Evolutionary conservation across 2,797 vertebrate species (phyloP), one percentile per base, ranked within the genome.

Genomic region (Falco novaeseelandiae): DNA sequence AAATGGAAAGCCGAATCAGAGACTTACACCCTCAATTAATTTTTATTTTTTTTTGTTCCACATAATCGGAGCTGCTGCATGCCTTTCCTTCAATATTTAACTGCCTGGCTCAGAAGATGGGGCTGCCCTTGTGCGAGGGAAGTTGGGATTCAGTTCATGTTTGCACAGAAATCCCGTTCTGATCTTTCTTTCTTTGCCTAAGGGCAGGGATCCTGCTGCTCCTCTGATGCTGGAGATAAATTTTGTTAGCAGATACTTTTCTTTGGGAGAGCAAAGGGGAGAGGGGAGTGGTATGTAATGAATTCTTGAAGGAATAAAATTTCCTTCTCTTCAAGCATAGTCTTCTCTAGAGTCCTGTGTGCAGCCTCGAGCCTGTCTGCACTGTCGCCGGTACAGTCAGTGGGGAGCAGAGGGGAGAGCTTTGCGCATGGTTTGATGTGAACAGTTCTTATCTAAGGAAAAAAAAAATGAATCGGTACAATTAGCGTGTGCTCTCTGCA

Each of bases 1-100:
- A 96, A 95, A 95, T 93, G 71, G 90, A 89, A 76, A 94, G 61
- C 74, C 3, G 8, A 95, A 89, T 55, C 3, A 0, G 89, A 94
- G 92, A 69, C 92, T 97, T 93, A 83, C 69, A 84, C 93, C 92
- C 78, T 96, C 96, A 89, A 93, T 97, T 97, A 97, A 93, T 94
- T 95, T 17, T 42, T 96, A n/a, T 44, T 44, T 96, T 77, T 36
- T 36, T 10, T 36, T 87, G 92, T 96, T 97, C 93, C 93, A 89
- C 84, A 78, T 96, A 96, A 96, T 96, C 5, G 0, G 89, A 61
- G 65, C 76, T 62, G 84, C 89, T 93, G 72, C 84, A 67, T 83
- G 94, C 88, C 58, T 90, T 90, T 96, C 93, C 87, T 93, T 90
- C 93, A 85, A 16, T 78, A 63, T 95, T 92, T 83, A 89, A 73